Conservation (phyloP, 2,113 vertebrate species). For the Quiscalus mexicanus region DNA sequence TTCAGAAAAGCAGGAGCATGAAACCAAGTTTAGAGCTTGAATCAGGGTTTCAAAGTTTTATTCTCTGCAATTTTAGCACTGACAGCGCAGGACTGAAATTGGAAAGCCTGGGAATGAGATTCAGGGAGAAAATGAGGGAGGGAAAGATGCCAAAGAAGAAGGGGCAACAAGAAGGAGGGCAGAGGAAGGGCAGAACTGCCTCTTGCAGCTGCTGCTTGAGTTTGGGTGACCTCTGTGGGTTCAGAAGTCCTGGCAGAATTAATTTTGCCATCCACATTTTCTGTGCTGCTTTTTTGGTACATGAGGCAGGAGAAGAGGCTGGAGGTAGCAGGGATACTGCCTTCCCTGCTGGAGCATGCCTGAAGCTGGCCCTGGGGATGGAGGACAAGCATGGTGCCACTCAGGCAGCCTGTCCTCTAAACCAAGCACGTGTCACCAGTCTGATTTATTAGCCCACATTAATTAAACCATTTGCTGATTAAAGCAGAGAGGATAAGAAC, state of each 20-base stretch:
- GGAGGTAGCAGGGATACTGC: background rate
- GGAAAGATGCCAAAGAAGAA: background rate
- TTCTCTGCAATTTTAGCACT: background rate
- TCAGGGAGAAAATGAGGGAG: background rate
- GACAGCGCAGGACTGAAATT: background rate
- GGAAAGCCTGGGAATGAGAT: background rate
- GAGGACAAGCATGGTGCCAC: background rate
- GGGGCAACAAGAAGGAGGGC: background rate
- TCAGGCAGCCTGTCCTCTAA: background rate
- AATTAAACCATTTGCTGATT: background rate
- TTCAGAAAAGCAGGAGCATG: background rate
- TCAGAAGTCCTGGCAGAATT: background rate
- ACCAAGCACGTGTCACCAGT: fast-evolving
- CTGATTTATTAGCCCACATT: background rate
- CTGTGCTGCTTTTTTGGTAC: background rate
- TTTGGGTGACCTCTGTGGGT: background rate
- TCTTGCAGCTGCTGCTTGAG: background rate
- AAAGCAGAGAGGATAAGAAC: background rate
- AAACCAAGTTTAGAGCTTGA: background rate
- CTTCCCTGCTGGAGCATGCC: background rate
- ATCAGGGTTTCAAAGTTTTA: background rate
- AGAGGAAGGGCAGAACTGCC: background rate
- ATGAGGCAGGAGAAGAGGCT: background rate
- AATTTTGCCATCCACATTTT: background rate
- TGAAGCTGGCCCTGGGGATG: background rate